phyloP scores from a whole-genome alignment of 2,797 vertebrate species.

The Fundulus diaphanus region DNA sequence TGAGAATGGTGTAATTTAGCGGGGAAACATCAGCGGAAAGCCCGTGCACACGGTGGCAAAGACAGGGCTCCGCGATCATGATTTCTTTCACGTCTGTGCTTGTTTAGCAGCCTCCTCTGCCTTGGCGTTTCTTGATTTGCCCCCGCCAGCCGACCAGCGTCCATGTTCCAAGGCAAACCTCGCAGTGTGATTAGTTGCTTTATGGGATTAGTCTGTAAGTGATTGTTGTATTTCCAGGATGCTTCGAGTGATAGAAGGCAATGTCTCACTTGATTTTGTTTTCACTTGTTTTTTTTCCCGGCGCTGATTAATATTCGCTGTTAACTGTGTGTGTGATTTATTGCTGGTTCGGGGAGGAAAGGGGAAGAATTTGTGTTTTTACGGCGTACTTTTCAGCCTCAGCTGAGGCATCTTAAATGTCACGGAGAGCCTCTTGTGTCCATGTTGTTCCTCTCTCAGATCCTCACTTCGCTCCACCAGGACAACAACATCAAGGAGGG shows the following conservation, averaged over 20 bases:
- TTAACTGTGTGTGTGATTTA: slow-evolving; percentile 8
- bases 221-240: slow-evolving; percentile 63
- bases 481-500: slow-evolving; percentile 10
- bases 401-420: slow-evolving; percentile 36
- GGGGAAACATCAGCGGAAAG: not conserved
- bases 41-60: not conserved
- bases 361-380: not conserved
- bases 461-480: slow-evolving; percentile 33
- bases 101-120: slow-evolving; percentile 14
- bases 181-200: slow-evolving; percentile 31
- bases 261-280: slow-evolving; percentile 15
- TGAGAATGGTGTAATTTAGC: not conserved
- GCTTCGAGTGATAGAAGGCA: slow-evolving; percentile 39
- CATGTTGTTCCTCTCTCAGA: not conserved
- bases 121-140: slow-evolving; percentile 11
- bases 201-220: slow-evolving; percentile 43
- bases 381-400: slow-evolving; percentile 5
- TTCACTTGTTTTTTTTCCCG: slow-evolving; percentile 4
- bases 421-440: slow-evolving; percentile 8
- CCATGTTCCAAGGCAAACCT: slow-evolving; percentile 24
- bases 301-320: slow-evolving; percentile 6
- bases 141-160: not conserved
- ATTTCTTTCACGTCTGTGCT: not conserved
- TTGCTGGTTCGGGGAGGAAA: slow-evolving; percentile 6
- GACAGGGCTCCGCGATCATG: not conserved